phyloP scores from a whole-genome alignment of 2,113 vertebrate genomes.

The Tringa solitaria region DNA sequence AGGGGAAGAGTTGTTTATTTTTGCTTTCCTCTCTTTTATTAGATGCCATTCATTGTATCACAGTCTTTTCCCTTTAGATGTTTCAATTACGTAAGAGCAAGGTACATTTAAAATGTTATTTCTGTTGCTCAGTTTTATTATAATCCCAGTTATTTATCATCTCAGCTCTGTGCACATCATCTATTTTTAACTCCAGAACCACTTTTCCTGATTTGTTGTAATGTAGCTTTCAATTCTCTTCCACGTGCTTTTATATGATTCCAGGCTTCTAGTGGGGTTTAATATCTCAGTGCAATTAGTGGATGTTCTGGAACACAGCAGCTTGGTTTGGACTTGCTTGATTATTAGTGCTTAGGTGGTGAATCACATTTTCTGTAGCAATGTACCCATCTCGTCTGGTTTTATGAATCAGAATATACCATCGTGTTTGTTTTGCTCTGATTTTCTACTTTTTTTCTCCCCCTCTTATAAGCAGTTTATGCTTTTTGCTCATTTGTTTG shows the following conservation, averaged over 20 bases:
- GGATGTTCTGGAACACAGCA: background rate
- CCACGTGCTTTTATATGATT: background rate
- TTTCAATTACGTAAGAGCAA: slow-evolving; percentile 1
- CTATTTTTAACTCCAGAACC: slow-evolving; percentile 26
- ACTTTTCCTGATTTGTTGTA: background rate
- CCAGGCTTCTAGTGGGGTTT: background rate
- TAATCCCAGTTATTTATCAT: background rate
- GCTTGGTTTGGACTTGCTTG: background rate
- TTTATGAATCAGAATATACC: background rate
- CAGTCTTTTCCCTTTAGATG: background rate
- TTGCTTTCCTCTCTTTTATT: background rate
- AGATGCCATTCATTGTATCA: background rate
- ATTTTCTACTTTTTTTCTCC: background rate
- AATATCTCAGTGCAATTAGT: background rate
- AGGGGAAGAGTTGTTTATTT: background rate
- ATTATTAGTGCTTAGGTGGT: background rate
- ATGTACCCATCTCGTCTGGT: background rate
- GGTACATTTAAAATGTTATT: background rate
- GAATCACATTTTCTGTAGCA: background rate
- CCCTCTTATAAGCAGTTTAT: background rate
- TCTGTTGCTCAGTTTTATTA: background rate
- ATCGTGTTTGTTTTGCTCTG: background rate
- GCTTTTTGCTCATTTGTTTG: background rate
- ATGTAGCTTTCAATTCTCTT: background rate
- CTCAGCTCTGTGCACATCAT: background rate